Percentiles rank a stretch among this genome's conserved stretches.
These are phyloP conservation scores for Percina caprodes DNA, from an alignment of 2,113 vertebrate species.

Conservation along the genomic window DNA sequence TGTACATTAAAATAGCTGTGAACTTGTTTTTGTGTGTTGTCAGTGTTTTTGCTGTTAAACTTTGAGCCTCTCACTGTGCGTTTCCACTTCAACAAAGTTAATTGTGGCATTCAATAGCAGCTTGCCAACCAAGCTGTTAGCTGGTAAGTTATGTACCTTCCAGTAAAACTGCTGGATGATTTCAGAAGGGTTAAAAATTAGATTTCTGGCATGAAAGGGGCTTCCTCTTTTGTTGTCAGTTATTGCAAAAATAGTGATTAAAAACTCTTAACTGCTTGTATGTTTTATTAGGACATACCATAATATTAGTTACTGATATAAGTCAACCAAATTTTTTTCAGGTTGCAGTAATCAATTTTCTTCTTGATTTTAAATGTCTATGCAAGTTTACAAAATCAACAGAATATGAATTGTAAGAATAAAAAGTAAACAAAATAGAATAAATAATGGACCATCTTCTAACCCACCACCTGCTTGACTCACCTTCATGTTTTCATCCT, in stretches of 20 bases:
- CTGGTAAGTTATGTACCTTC: too few relatives aligned
- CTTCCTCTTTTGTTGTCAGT: background rate
- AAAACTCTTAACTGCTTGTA: background rate
- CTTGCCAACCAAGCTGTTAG: too few relatives aligned
- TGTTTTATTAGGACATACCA: background rate
- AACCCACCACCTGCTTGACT: background rate
- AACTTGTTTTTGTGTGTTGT: too few relatives aligned
- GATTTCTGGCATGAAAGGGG: background rate
- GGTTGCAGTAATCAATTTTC: background rate
- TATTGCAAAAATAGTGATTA: background rate
- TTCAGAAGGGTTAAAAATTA: background rate
- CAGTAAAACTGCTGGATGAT: too few relatives aligned
- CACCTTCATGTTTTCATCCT: slow-evolving; percentile 18
- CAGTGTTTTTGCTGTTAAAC: too few relatives aligned
- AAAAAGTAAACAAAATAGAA: background rate
- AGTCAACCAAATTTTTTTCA: background rate
- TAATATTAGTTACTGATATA: background rate
- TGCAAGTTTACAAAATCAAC: background rate
- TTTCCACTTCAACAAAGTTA: too few relatives aligned
- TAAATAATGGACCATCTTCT: background rate
- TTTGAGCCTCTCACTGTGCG: too few relatives aligned
- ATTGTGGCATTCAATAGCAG: too few relatives aligned
- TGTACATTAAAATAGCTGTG: too few relatives aligned
- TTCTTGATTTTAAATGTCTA: background rate
- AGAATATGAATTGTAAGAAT: background rate